phyloP scores from a whole-genome alignment of 2,797 vertebrate species.

The Spatula versicolor region DNA sequence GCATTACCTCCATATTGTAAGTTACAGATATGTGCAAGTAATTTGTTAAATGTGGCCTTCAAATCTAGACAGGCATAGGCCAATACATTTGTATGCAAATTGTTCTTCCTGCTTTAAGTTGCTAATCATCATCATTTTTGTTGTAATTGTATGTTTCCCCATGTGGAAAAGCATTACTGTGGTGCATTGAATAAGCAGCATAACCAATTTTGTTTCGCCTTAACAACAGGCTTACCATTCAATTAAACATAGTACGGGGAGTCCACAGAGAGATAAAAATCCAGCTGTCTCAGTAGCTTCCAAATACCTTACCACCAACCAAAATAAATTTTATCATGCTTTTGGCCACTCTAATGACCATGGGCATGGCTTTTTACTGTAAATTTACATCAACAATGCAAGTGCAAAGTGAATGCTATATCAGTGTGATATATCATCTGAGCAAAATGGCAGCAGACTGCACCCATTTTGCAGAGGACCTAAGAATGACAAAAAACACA shows the following conservation, averaged over 20 bases:
- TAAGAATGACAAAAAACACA: not conserved
- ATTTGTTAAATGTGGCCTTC: not conserved
- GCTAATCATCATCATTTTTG: constrained; percentile 30
- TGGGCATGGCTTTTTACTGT: not conserved
- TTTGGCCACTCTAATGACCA: not conserved
- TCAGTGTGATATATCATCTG: not conserved
- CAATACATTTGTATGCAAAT: constrained; percentile 4
- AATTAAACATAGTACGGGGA: constrained; percentile 37
- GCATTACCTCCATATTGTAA: not conserved
- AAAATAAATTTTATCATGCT: constrained; percentile 13
- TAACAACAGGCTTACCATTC: constrained; percentile 38
- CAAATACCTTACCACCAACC: constrained; percentile 12
- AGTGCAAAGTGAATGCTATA: not conserved
- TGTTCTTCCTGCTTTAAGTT: not conserved
- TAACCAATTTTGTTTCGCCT: not conserved
- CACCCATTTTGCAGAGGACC: not conserved
- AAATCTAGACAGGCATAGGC: not conserved
- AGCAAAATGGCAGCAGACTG: not conserved
- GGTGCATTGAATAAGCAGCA: not conserved
- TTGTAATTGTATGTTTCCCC: constrained; percentile 35
- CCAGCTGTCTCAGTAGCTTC: constrained; percentile 32
- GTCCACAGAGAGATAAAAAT: constrained; percentile 43
- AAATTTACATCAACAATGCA: constrained; percentile 14
- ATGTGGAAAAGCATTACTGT: constrained; percentile 9
- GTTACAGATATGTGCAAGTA: not conserved